Evolutionary conservation across 2,888 invertebrate genomes (phyloP).

Genomic region (Yponomeuta plumbellus): DNA sequence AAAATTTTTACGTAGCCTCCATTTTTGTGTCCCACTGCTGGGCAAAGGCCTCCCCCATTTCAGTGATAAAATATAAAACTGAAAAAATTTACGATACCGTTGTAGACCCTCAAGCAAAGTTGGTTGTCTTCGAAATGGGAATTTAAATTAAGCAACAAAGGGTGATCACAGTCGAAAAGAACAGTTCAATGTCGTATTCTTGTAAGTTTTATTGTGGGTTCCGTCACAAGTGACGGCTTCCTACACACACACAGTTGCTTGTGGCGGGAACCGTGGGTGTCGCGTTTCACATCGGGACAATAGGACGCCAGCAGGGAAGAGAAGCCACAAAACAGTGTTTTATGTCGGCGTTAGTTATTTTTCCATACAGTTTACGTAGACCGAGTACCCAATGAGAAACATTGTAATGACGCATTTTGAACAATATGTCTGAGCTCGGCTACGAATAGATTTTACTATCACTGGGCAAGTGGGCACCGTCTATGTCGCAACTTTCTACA

Average conservation of each 20-base stretch:
- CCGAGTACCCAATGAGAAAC: too few species aligned
- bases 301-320: background rate
- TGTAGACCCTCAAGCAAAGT: too few species aligned
- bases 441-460: too few species aligned
- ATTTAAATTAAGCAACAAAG: background rate
- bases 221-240: conserved; percentile 39
- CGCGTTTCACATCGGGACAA: conserved; percentile 11
- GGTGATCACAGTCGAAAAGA: background rate
- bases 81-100: too few species aligned
- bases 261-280: background rate
- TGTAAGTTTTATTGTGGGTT: background rate
- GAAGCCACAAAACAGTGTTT: conserved; percentile 9
- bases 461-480: too few species aligned
- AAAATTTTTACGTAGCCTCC: too few species aligned
- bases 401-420: too few species aligned
- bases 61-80: too few species aligned
- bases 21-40: too few species aligned
- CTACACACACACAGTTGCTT: conserved; percentile 44
- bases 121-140: background rate
- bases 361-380: background rate
- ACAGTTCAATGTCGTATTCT: background rate
- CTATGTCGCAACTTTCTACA: too few species aligned
- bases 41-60: too few species aligned
- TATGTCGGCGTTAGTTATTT: background rate
- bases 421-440: too few species aligned